Base-by-base conservation (phyloP, 1,140 invertebrate genomes). In the Triops cancriformis region DNA sequence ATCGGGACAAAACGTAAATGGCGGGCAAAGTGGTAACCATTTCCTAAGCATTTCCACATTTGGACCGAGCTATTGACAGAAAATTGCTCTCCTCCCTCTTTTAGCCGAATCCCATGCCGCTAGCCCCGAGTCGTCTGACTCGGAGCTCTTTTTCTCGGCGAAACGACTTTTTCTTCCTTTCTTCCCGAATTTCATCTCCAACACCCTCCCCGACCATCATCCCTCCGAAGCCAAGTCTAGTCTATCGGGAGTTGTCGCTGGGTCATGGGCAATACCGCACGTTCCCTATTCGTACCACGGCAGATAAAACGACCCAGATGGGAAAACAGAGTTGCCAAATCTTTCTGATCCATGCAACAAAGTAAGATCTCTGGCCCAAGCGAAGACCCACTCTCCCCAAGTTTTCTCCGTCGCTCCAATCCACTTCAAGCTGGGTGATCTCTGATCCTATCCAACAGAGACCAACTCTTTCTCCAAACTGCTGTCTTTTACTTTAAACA, bases 81-180 rank as follows among this genome's bases (percentile, higher is more conserved):
- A 64, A 64, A 64, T 64, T 64, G 51, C 51, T 64, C n/a, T 64
- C 51, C 23, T 64, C 51, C 51, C 51, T 64, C 51, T 64, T 64
- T 64, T 64, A 64, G 10, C 51, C 18, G 6, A 23, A 64, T n/a
- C 6, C 11, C 51, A 23, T 64, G 51, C 51, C 51, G 51, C 4
- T n/a, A 37, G 31, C 31, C 31, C 23, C 51, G 51, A 64, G 51
- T 64, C 9, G 51, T 64, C 14, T 64, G 45, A 5, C 45, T 64
- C 7, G 31, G 7, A 37, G 14, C 45, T 64, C 45, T 64, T 23
- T 64, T 18, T 14, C 51, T 18, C 51, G 43, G 4, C 11, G 51
- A 64, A 64, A 64, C 51, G 51, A 64, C 18, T 64, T 64, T 64
- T 23, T 64, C 7, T 37, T 37, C 7, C 31, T 37, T 37, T 37